Percentiles rank a stretch among this genome's conserved stretches.
phyloP scores from a whole-genome alignment of 2,797 vertebrate genomes.

The Tragelaphus oryx region DNA sequence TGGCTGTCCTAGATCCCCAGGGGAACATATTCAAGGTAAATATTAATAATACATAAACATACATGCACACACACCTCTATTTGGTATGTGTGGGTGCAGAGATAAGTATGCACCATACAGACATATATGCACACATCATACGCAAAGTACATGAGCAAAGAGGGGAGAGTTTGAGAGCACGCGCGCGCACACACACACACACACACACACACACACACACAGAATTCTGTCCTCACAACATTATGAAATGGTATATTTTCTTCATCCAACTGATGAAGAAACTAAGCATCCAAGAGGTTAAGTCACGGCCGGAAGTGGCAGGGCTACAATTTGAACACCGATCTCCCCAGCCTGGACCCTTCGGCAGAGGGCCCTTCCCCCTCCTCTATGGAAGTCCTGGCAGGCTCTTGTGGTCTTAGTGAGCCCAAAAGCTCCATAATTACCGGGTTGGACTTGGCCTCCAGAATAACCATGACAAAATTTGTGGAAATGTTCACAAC shows the following conservation, averaged over 20 bases:
- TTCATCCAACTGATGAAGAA: constrained; percentile 27
- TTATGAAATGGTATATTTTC: constrained; percentile 2
- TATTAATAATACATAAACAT: background rate
- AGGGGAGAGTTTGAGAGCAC: background rate
- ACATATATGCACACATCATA: background rate
- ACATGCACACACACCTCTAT: too few species aligned
- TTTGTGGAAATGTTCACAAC: constrained; percentile 69
- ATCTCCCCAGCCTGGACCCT: background rate
- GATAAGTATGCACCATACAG: background rate
- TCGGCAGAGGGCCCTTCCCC: background rate
- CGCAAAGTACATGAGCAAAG: background rate
- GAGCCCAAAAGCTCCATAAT: background rate
- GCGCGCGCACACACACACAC: too few species aligned
- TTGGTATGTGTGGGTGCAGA: background rate
- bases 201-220: background rate
- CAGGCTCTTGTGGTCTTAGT: background rate
- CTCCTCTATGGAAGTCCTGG: background rate
- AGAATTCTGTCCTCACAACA: background rate
- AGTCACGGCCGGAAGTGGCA: constrained; percentile 20
- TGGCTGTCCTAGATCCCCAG: background rate
- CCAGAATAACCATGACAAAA: constrained; percentile 53
- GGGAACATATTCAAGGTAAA: background rate
- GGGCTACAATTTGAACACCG: background rate
- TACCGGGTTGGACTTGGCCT: constrained; percentile 8
- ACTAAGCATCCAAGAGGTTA: background rate